Evolutionary conservation across 2,797 vertebrate species (phyloP), one percentile per base, ranked within the genome.

Genomic region (Coregonus suidteri): DNA sequence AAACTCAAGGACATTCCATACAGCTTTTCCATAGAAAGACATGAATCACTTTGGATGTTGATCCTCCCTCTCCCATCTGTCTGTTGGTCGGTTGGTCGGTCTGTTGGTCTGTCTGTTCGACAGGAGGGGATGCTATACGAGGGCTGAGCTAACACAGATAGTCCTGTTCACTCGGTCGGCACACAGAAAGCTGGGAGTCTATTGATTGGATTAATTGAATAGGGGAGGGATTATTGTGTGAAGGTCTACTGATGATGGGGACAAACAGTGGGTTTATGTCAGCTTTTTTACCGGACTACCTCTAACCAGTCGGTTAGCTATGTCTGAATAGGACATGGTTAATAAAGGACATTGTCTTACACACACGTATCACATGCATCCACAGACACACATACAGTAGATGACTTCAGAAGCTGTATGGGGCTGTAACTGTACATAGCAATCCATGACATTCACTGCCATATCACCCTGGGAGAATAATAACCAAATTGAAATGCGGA

Each of bases 1-100:
- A 98, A 99, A 97, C 95, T 97, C 97, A 99, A 99, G 97, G 97
- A 98, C 97, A 88, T 97, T 98, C 93, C 88, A 95, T 96, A 94
- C 95, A 96, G 95, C 96, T 97, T 91, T 96, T 97, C 95, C 91
- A 94, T 93, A 95, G 96, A 97, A 98, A 98, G 94, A 85, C 96
- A 98, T 99, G 97, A 93, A 98, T 99, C 97, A 98, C 95, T 94
- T 96, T 94, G 92, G 92, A 95, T 95, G 95, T 93, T 96, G 95
- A 96, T 95, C 95, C 95, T 87, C 91, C 91, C 79, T 78, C 77
- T 41, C 59, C 84, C 25, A 25, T 25, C 25, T 25, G 25, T 25
- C 25, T 52, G 3, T 37, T 15, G 20, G 75, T 70, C 53, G 62
- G 6, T 69, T n/a, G 47, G 37, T 13, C 18, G 4, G 20, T 72